phyloP scores from a whole-genome alignment of 2,888 invertebrate genomes.

The Vesta saturnalis region DNA sequence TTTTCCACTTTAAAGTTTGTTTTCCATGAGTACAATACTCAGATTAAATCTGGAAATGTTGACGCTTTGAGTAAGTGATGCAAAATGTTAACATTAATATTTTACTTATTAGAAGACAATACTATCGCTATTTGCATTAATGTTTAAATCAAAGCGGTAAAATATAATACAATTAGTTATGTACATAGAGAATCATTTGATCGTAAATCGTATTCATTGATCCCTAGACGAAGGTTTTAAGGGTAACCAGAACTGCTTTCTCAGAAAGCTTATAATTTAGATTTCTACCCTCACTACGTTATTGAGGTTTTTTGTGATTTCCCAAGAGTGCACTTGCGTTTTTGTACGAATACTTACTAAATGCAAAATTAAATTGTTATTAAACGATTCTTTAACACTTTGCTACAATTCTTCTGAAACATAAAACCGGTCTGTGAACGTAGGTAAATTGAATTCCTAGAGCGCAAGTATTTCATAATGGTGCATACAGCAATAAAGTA shows the following conservation, averaged over 20 bases:
- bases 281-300: slow-evolving; percentile 44
- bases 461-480: too few species aligned
- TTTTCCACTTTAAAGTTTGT: too few species aligned
- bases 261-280: slow-evolving; percentile 44
- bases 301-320: slow-evolving; percentile 49
- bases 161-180: slow-evolving; percentile 33
- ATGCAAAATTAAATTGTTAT: slow-evolving; percentile 45
- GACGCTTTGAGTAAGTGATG: too few species aligned
- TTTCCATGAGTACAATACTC: too few species aligned
- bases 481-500: too few species aligned
- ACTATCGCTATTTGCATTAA: too few species aligned
- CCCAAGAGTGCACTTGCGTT: slow-evolving; percentile 42
- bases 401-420: too few species aligned
- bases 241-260: slow-evolving; percentile 39
- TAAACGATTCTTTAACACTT: slow-evolving; percentile 13
- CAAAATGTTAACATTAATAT: too few species aligned
- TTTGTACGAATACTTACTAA: slow-evolving; percentile 45
- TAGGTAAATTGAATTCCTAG: too few species aligned
- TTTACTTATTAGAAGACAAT: background rate
- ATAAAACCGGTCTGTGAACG: too few species aligned
- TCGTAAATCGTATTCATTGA: slow-evolving; percentile 48
- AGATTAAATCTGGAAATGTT: too few species aligned
- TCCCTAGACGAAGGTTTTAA: slow-evolving; percentile 44
- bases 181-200: slow-evolving; percentile 51
- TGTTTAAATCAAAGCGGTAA: slow-evolving; percentile 24